Evolutionary conservation across 1,140 invertebrate genomes (phyloP).

Genomic region (Drosophila quadrilineata): DNA sequence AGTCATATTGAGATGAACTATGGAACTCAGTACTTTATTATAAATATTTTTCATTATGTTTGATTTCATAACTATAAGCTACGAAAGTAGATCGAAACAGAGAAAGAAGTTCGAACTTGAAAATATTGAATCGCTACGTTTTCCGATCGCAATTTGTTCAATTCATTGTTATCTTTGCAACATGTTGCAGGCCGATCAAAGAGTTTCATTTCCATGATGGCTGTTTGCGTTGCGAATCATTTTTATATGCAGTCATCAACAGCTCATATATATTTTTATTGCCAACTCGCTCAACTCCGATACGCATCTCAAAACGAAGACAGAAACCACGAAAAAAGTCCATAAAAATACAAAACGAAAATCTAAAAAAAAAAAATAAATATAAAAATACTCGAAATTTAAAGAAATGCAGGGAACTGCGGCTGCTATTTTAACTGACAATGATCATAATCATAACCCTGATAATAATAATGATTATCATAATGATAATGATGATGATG

Average conservation of each 20-base stretch:
- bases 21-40: too few species aligned
- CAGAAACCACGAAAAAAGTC: slow-evolving; percentile 42
- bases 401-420: slow-evolving; percentile 32
- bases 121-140: too few species aligned
- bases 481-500: not conserved
- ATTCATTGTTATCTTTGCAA: too few species aligned
- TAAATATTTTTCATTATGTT: too few species aligned
- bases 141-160: too few species aligned
- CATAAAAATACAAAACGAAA: slow-evolving; percentile 21
- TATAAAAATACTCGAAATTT: slow-evolving; percentile 11
- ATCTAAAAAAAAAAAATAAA: slow-evolving; percentile 34
- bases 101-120: too few species aligned
- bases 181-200: not conserved
- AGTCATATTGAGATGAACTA: too few species aligned
- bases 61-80: too few species aligned
- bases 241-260: slow-evolving; percentile 78
- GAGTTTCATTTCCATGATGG: slow-evolving; percentile 26
- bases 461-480: slow-evolving; percentile 14
- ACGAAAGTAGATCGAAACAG: too few species aligned
- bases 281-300: slow-evolving; percentile 51
- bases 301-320: slow-evolving; percentile 75
- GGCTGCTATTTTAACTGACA: slow-evolving; percentile 25
- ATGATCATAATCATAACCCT: slow-evolving; percentile 5
- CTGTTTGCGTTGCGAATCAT: slow-evolving; percentile 53
- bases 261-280: slow-evolving; percentile 79